Percentiles rank a stretch among this genome's conserved stretches.
Evolutionary conservation across 2,113 vertebrate species (phyloP).

Genomic region (Callaeas wilsoni): DNA sequence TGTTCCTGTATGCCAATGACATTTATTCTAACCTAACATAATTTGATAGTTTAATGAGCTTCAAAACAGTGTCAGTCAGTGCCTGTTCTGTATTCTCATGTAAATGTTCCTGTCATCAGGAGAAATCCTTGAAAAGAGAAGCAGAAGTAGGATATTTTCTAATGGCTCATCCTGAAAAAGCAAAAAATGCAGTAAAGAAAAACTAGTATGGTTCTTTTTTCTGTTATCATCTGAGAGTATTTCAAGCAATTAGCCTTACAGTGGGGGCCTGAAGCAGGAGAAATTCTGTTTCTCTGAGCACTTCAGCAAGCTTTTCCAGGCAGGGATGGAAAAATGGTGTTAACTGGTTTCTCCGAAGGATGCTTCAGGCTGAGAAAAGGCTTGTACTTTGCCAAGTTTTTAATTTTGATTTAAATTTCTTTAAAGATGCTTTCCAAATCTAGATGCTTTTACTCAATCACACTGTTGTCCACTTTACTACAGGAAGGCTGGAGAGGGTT

Average conservation of each 20-base stretch:
- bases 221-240: neutral
- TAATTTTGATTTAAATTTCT: neutral
- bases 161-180: neutral
- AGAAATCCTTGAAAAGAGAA: neutral
- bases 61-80: constrained; percentile 26
- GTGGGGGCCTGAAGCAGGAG: neutral
- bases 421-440: neutral
- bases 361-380: neutral
- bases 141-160: neutral
- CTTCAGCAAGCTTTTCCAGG: neutral
- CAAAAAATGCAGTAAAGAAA: neutral
- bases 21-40: constrained; percentile 11
- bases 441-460: neutral
- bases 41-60: neutral
- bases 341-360: neutral
- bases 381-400: neutral
- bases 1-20: neutral
- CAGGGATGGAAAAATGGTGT: neutral
- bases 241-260: neutral
- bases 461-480: neutral
- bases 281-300: neutral
- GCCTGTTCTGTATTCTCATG: constrained; percentile 27
- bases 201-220: neutral
- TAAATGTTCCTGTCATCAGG: constrained; percentile 24
- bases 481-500: neutral